Evolutionary conservation across 2,888 invertebrate species (phyloP).

Genomic region (Phengaris alcon): DNA sequence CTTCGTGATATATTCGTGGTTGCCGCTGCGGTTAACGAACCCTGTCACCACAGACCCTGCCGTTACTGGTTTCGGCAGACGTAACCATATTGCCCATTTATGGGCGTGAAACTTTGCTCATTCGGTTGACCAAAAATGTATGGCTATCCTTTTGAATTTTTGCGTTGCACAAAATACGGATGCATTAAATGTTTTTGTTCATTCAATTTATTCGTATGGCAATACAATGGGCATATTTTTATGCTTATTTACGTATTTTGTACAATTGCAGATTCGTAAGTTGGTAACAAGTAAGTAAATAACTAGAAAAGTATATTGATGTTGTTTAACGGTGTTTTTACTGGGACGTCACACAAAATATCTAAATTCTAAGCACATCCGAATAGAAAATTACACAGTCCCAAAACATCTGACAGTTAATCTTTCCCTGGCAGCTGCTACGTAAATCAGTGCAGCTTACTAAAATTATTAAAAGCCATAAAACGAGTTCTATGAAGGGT

Average conservation of each 20-base stretch:
- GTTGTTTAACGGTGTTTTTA: background rate
- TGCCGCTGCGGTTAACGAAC: conserved; percentile 72
- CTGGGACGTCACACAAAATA: background rate
- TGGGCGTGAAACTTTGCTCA: conserved; percentile 59
- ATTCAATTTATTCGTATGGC: conserved; percentile 6
- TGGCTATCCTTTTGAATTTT: conserved; percentile 26
- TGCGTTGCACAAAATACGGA: conserved; percentile 14
- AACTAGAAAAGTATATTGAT: background rate
- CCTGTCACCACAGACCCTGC: conserved; percentile 59
- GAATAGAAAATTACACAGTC: conserved; percentile 39
- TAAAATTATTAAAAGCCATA: conserved; percentile 78
- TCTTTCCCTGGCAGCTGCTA: conserved; percentile 66
- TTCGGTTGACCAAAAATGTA: conserved; percentile 42
- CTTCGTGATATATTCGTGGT: conserved; percentile 62
- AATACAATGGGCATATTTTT: conserved; percentile 17
- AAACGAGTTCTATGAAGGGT: conserved; percentile 74
- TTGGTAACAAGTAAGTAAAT: background rate
- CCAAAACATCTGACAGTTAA: conserved; percentile 33
- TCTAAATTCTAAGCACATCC: conserved; percentile 11
- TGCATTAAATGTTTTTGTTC: conserved; percentile 21
- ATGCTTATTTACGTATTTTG: background rate
- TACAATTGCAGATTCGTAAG: background rate
- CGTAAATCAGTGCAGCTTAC: conserved; percentile 75
- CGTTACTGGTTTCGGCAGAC: conserved; percentile 72
- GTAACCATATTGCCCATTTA: conserved; percentile 63